phyloP scores from a whole-genome alignment of 2,113 vertebrate species.

The Tupaia tana region DNA sequence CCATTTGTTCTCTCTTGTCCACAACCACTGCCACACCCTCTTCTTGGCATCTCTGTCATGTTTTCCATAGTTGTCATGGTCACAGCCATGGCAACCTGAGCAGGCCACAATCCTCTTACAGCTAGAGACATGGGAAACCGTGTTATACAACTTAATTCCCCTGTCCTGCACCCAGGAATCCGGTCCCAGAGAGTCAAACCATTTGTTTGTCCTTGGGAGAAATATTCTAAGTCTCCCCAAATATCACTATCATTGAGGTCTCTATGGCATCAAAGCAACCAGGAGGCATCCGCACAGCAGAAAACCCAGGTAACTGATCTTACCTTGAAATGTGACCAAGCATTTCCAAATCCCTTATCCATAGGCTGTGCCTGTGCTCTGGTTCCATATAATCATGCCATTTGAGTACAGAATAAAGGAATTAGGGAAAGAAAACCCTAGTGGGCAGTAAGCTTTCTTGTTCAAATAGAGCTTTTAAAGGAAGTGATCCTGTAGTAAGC shows the following conservation, averaged over 20 bases:
- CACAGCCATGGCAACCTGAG: conserved; percentile 67
- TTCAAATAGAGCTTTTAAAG: conserved; percentile 18
- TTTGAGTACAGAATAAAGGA: conserved; percentile 4
- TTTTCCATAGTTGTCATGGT: conserved; percentile 70
- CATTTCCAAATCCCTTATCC: conserved; percentile 29
- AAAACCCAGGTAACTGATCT: not conserved
- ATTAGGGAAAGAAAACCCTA: conserved; percentile 9
- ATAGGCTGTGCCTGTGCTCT: not conserved
- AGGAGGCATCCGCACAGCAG: not conserved
- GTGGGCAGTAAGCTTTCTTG: not conserved
- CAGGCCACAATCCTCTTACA: conserved; percentile 46
- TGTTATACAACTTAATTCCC: conserved; percentile 3
- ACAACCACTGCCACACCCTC: not conserved
- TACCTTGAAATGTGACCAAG: conserved; percentile 38
- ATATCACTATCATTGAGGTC: not conserved
- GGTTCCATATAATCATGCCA: not conserved
- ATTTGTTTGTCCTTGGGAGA: conserved; percentile 26
- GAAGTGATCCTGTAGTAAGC: not conserved
- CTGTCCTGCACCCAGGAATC: not conserved
- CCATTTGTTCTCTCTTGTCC: conserved; percentile 44
- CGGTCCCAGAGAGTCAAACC: not conserved
- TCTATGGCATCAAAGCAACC: conserved; percentile 8
- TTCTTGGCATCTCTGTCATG: conserved; percentile 57
- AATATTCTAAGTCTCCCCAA: conserved; percentile 6
- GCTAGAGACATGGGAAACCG: conserved; percentile 10